Percentiles rank a stretch among this genome's conserved stretches.
Conservation (phyloP, 1,140 invertebrate species). For the Monochamus saltuarius region DNA sequence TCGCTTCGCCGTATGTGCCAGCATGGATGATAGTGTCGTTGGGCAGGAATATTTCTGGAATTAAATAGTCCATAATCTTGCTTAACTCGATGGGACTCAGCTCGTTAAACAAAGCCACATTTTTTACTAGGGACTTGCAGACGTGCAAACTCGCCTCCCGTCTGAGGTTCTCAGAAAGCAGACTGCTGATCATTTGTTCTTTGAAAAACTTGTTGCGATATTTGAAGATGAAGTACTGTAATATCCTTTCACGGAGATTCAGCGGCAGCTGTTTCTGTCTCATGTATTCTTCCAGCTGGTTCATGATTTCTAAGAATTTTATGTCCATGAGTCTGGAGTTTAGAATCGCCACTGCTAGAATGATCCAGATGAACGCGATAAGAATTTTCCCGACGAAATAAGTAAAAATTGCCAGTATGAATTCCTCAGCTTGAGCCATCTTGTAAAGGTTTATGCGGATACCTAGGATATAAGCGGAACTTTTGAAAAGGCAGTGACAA, state of each 20-base stretch:
- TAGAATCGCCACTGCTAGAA: conserved; percentile 4
- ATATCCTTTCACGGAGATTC: conserved; percentile 27
- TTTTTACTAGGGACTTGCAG: conserved; percentile 25
- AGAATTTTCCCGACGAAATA: conserved; percentile 2
- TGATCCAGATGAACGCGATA: conserved; percentile 8
- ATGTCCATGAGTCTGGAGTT: conserved; percentile 15
- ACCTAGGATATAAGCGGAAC: neutral
- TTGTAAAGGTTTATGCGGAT: neutral
- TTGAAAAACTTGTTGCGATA: conserved; percentile 38
- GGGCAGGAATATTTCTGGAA: conserved; percentile 34
- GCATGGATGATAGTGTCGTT: conserved; percentile 55
- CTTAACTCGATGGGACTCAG: conserved; percentile 25
- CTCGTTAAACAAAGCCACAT: conserved; percentile 28
- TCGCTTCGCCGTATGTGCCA: conserved; percentile 57
- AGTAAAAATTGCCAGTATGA: neutral
- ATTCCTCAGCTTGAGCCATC: neutral
- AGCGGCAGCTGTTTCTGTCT: conserved; percentile 33
- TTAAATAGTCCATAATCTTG: conserved; percentile 28
- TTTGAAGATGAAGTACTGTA: conserved; percentile 36
- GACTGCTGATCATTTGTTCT: conserved; percentile 35
- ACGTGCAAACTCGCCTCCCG: conserved; percentile 31
- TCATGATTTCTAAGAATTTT: conserved; percentile 36
- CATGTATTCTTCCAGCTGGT: conserved; percentile 36
- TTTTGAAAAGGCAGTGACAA: neutral
- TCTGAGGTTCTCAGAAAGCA: conserved; percentile 18